phyloP scores from a whole-genome alignment of 2,888 invertebrate genomes.

The Apodemia duryi region DNA sequence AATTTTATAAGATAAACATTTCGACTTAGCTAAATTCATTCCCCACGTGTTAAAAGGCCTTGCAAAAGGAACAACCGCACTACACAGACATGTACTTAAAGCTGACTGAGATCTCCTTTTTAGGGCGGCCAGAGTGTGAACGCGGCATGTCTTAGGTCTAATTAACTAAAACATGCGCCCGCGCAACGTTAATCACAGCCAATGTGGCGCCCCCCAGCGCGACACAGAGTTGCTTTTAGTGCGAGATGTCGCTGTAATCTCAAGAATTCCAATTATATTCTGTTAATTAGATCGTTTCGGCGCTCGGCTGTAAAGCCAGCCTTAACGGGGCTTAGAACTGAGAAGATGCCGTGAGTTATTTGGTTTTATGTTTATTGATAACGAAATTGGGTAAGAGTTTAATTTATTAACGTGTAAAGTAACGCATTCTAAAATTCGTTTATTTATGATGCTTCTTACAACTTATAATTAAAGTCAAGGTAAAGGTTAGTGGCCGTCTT shows the following conservation, averaged over 20 bases:
- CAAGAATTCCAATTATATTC: conserved; percentile 65
- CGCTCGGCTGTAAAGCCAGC: conserved; percentile 15
- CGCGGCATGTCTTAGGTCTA: conserved; percentile 62
- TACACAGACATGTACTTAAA: conserved; percentile 53
- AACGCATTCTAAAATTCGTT: conserved; percentile 16
- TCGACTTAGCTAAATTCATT: conserved; percentile 5
- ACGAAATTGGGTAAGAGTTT: conserved; percentile 6
- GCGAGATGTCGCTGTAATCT: conserved; percentile 63
- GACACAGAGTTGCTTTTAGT: conserved; percentile 73
- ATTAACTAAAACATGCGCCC: conserved; percentile 72
- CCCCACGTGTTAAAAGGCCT: conserved; percentile 5
- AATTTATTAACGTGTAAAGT: not conserved
- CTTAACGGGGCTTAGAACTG: conserved; percentile 9
- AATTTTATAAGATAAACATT: conserved; percentile 4
- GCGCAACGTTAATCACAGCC: conserved; percentile 62
- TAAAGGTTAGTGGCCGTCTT: not conserved
- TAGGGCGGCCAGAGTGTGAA: conserved; percentile 62
- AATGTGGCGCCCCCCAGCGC: conserved; percentile 43
- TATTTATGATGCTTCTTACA: not conserved
- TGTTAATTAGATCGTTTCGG: conserved; percentile 42
- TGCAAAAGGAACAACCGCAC: conserved; percentile 9
- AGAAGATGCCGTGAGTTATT: conserved; percentile 9
- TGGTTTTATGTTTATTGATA: conserved; percentile 13
- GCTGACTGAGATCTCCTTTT: conserved; percentile 68
- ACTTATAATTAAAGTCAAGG: not conserved